phyloP scores from a whole-genome alignment of 2,797 vertebrate species.

The Sebastiscus albofasciatus region DNA sequence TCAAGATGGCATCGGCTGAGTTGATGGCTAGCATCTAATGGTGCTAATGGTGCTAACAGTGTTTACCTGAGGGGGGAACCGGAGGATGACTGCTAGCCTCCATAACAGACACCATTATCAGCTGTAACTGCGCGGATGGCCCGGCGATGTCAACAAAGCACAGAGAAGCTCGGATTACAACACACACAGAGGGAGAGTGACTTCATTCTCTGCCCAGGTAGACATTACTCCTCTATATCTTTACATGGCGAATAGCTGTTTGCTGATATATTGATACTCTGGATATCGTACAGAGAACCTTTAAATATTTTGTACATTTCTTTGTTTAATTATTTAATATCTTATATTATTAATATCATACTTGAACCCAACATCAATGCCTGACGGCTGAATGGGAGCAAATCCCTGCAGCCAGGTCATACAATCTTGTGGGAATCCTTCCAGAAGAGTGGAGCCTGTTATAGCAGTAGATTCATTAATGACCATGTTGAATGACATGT shows the following conservation, averaged over 20 bases:
- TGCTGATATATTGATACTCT: no score
- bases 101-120: no score
- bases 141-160: no score
- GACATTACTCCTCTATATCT: no score
- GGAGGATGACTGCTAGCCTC: no score
- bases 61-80: no score
- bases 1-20: no score
- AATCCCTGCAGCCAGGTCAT: not conserved
- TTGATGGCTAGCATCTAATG: accelerated
- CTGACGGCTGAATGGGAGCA: not conserved
- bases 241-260: no score
- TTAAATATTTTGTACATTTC: not conserved
- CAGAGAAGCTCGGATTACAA: accelerated
- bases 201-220: no score
- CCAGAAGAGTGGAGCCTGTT: not conserved
- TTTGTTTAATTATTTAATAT: not conserved
- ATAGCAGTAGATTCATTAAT: not conserved
- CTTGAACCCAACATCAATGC: not conserved
- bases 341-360: not conserved
- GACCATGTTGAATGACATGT: not conserved
- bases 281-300: no score
- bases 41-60: no score
- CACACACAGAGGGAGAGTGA: no score
- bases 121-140: accelerated
- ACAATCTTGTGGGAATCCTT: not conserved